Percentiles rank a stretch among this genome's conserved stretches.
phyloP scores from a whole-genome alignment of 2,888 invertebrate genomes.

The Synergus itoensis region DNA sequence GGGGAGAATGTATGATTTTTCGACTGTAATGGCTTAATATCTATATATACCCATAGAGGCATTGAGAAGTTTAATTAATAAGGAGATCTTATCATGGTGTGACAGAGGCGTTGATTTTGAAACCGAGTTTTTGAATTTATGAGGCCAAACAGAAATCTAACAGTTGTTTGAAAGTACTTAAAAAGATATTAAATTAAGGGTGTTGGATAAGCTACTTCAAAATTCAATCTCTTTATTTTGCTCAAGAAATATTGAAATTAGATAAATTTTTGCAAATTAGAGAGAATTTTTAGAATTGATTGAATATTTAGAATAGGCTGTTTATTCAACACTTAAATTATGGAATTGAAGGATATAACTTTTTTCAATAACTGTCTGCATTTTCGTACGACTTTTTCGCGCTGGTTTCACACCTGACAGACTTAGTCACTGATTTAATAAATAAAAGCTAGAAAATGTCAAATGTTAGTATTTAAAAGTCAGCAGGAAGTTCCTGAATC shows the following conservation, averaged over 20 bases:
- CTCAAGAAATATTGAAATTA: no score
- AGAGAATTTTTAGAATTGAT: no score
- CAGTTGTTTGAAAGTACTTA: neutral
- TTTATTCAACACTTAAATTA: no score
- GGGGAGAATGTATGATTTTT: slow-evolving; percentile 15
- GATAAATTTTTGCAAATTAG: no score
- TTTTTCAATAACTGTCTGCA: no score
- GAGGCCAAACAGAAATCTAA: neutral
- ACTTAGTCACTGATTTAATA: neutral
- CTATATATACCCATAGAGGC: neutral
- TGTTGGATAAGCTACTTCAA: neutral
- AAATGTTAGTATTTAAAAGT: neutral
- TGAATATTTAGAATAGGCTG: no score
- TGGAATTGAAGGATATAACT: no score
- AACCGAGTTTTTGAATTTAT: neutral
- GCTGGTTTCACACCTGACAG: neutral
- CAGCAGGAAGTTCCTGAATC: neutral
- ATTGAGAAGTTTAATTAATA: neutral
- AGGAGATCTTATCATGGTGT: neutral
- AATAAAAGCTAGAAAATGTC: neutral
- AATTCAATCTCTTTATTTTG: no score
- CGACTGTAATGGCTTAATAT: neutral
- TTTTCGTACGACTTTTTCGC: neutral
- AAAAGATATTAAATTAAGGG: neutral
- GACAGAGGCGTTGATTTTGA: neutral